phyloP scores from a whole-genome alignment of 2,113 vertebrate species.

The Gavialis gangeticus region DNA sequence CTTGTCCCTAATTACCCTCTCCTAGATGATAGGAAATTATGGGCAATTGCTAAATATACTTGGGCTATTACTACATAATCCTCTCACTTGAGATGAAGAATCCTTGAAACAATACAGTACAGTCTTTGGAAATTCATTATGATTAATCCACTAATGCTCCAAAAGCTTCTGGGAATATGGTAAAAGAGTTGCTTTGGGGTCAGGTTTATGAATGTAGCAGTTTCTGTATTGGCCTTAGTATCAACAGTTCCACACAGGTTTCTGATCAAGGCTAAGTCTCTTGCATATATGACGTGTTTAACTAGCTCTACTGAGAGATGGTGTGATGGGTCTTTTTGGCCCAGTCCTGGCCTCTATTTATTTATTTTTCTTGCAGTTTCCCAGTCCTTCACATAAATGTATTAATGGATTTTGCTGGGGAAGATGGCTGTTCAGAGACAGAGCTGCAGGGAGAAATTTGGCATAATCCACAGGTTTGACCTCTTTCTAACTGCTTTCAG shows the following conservation, averaged over 20 bases:
- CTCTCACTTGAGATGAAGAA: neutral
- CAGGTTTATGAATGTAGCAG: neutral
- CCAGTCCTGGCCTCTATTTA: neutral
- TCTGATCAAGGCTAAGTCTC: neutral
- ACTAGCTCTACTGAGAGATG: neutral
- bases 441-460: no score
- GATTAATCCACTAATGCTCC: neutral
- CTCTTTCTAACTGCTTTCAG: no score
- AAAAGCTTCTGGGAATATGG: neutral
- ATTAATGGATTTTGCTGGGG: no score
- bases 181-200: slow-evolving; percentile 29
- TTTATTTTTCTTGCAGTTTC: neutral
- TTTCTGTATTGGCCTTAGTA: neutral
- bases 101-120: neutral
- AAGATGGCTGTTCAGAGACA: no score
- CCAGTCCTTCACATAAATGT: neutral
- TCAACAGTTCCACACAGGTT: neutral
- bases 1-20: neutral
- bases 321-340: neutral
- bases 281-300: neutral
- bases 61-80: neutral
- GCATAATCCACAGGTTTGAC: no score
- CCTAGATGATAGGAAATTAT: neutral
- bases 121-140: neutral
- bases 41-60: neutral